Evolutionary conservation across 2,888 invertebrate genomes (phyloP).

Genomic region (Diabrotica balteata): DNA sequence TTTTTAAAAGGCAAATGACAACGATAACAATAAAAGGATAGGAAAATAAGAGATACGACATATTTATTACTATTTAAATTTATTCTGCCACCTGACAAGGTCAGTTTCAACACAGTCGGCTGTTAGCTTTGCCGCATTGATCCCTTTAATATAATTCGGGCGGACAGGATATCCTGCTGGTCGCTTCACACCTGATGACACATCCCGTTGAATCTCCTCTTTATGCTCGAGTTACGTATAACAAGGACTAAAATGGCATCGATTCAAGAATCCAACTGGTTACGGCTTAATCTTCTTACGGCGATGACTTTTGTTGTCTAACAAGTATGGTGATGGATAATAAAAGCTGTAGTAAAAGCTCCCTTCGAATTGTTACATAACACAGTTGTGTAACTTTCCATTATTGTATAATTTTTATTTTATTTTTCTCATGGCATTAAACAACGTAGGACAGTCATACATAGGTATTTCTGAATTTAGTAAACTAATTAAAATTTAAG

Average conservation of each 20-base stretch:
- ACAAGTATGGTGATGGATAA: background rate
- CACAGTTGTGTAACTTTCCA: too few species aligned
- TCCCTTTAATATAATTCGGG: conserved; percentile 32
- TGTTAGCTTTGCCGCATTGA: conserved; percentile 31
- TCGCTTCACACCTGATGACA: conserved; percentile 31
- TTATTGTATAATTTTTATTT: too few species aligned
- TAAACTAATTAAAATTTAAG: too few species aligned
- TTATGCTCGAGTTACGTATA: background rate
- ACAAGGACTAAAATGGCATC: conserved; percentile 8
- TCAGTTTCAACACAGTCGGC: conserved; percentile 19
- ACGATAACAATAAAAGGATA: too few species aligned
- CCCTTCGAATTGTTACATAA: too few species aligned
- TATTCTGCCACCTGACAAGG: conserved; percentile 25
- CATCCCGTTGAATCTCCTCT: conserved; percentile 12
- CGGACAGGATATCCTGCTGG: conserved; percentile 28
- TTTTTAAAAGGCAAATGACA: too few species aligned
- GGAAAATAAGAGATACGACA: too few species aligned
- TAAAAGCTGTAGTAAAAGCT: too few species aligned
- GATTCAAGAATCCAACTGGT: conserved; percentile 3
- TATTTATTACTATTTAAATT: conserved; percentile 21
- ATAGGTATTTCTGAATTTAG: too few species aligned
- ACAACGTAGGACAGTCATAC: too few species aligned
- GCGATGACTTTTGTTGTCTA: conserved; percentile 9
- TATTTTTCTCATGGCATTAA: too few species aligned
- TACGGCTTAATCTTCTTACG: conserved; percentile 9